Evolutionary conservation across 2,888 invertebrate genomes (phyloP), one percentile per base, ranked within the genome.

Genomic region (Linnaemya vulpina): DNA sequence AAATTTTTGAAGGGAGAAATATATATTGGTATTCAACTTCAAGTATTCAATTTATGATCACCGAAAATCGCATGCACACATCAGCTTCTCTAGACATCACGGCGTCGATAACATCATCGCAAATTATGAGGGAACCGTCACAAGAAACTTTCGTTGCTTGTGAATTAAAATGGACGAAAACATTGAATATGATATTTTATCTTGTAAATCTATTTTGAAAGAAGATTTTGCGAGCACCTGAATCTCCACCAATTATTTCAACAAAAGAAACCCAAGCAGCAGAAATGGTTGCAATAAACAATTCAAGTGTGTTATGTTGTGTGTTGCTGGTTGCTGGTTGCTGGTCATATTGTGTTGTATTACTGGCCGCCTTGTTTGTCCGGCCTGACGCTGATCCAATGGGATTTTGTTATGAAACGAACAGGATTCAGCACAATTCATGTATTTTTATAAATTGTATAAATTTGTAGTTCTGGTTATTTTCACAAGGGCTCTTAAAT

Each of bases 371-470:
- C 35, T 81, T 68, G 30, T 60, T 73, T 43, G 65, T 60, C 70
- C 75, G 75, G 75, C 71, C 73, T 46, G 60, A 51, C 35, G 46
- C 63, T 58, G 46, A 68, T 81, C 81, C 81, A 68, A 38, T 46
- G 75, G 70, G 79, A 79, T 75, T 84, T 81, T 53, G 62, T 74
- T 51, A 62, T 51, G 68, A 68, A 67, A 73, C 51, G 65, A 80
- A 58, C n/a, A 38, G 22, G 67, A 35, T 74, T 74, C 67, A 60
- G 51, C 22, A 49, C 35, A 75, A 49, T 70, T 62, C 63, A 73
- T 70, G 70, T 63, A 75, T 83, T 79, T 79, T 17, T 83, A 63
- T 43, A 76, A 53, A 55, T 40, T 68, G 35, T 51, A 78, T 78
- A 30, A 78, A 68, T 58, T 79, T 71, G 35, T 76, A 49, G 49